Base-by-base conservation (phyloP, 2,888 invertebrate species). In the Gasteruption jaculator region DNA sequence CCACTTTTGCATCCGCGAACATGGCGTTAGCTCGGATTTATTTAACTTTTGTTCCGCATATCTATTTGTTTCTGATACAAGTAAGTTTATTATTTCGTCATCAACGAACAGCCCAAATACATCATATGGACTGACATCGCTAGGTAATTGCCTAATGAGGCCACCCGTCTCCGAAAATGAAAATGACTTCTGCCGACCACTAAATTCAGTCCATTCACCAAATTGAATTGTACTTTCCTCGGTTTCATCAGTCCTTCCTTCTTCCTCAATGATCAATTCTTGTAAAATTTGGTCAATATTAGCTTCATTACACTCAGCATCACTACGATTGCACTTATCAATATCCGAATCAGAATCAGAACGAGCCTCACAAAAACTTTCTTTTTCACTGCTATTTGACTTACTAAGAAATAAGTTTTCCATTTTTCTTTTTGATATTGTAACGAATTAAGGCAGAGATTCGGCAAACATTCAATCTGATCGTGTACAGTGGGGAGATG, bases 1-100 rank as follows among this genome's bases (percentile, higher is more conserved):
- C 49, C 47, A 54, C 44, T 46, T 48, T 41, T 53, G 53, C 43
- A 49, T 38, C 18, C 51, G 20, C 38, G 38, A 45, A 38, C 15
- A 15, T 16, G 33, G 27, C 8, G 40, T 22, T 22, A 44, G 37
- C 21, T 29, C 24, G 18, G 41, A 45, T 45, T 37, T 22, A 34
- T 39, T 39, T 45, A 41, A 18, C 16, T 44, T 41, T 34, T 45
- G 33, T 41, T 51, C 35, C 8, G 50, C 47, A 38, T 49, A 53
- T 45, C 44, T 49, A 45, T 51, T 54, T 24, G 49, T 47, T 47
- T 41, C 41, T 38, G 18, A 43, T 34, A 46, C 43, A 20, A 40
- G 44, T 14, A 44, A 41, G 37, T 44, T 21, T 48, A 45, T 48
- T 18, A 42, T 45, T 36, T 45, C 45, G 34, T 45, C 42, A 45